phyloP scores from a whole-genome alignment of 2,888 invertebrate species.

The Dendrolimus houi region DNA sequence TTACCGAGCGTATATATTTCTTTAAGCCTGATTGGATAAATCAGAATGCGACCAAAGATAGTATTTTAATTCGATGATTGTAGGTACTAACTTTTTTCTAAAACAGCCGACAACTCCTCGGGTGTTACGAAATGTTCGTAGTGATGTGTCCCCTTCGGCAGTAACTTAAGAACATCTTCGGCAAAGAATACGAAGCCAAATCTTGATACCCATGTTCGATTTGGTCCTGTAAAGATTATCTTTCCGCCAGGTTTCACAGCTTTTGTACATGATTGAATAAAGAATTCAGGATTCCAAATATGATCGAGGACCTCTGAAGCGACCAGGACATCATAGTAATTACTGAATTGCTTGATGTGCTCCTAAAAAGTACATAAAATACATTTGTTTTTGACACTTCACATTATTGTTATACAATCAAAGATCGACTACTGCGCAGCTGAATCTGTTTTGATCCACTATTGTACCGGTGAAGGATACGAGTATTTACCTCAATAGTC shows the following conservation, averaged over 20 bases:
- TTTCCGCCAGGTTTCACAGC: conserved; percentile 82
- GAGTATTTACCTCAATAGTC: conserved; percentile 17
- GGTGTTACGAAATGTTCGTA: conserved; percentile 93
- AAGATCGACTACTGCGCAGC: too few relatives aligned
- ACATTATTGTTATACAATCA: too few relatives aligned
- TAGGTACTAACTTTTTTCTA: conserved; percentile 85
- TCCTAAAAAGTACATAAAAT: conserved; percentile 48
- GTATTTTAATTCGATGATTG: too few relatives aligned
- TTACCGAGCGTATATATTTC: too few relatives aligned
- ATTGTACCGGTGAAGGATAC: too few relatives aligned
- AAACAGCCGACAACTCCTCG: conserved; percentile 80
- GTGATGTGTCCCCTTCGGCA: conserved; percentile 93
- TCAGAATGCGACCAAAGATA: too few relatives aligned
- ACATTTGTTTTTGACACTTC: too few relatives aligned
- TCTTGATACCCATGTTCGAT: conserved; percentile 79
- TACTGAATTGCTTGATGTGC: conserved; percentile 54
- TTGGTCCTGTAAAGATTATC: conserved; percentile 82
- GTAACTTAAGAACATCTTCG: conserved; percentile 83
- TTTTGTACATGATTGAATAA: conserved; percentile 80
- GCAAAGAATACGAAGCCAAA: conserved; percentile 80
- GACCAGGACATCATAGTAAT: conserved; percentile 87
- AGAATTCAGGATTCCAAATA: conserved; percentile 82
- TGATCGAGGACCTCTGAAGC: conserved; percentile 95
- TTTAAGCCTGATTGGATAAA: too few relatives aligned
- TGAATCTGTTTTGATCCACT: too few relatives aligned